Evolutionary conservation across 2,888 invertebrate genomes (phyloP), one percentile per base, ranked within the genome.

Genomic region (Leistus spinibarbis): DNA sequence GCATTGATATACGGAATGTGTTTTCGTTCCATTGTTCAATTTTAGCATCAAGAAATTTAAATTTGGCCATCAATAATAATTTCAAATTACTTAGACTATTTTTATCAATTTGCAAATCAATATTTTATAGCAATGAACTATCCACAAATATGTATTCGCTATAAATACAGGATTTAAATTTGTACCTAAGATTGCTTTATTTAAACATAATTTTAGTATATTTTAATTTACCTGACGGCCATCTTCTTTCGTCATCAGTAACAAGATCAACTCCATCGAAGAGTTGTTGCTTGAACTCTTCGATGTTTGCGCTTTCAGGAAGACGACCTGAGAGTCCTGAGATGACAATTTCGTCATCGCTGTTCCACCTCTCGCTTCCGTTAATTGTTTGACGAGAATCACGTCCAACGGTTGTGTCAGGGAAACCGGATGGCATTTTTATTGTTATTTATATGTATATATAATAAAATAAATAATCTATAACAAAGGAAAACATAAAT

Each of bases 231-330:
- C 90, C 93, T 78, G 92, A 88, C 3, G 93, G 91, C 97, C 97
- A 98, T 83, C 98, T 89, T 79, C 96, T 88, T 79, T 93, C 94
- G 84, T 97, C 97, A 79, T 94, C 97, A 27, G 96, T 97, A 77
- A 98, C 93, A 88, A 99, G 91, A 85, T 99, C 98, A 62, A 96
- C 90, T 71, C 96, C 95, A 77, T 93, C 93, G 85, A 96, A 93
- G 71, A 99, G 90, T 85, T 98, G 93, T 81, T 94, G 90, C 82
- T 93, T 93, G 86, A 99, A 98, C 87, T 99, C 98, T 80, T 95
- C 95, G 82, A 99, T 93, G 85, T 89, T 93, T 81, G 92, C 90
- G 78, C 95, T 95, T 87, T 98, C 96, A 10, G 99, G 99, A 80
- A 98, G 89, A 78, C 98, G 92, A 75, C 93, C 94, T 73, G 95